Percentiles rank a stretch among this genome's conserved stretches.
These are phyloP conservation scores for Taenioides sp. DNA, from an alignment of 2,797 vertebrate genomes.

Conservation along the genomic window DNA sequence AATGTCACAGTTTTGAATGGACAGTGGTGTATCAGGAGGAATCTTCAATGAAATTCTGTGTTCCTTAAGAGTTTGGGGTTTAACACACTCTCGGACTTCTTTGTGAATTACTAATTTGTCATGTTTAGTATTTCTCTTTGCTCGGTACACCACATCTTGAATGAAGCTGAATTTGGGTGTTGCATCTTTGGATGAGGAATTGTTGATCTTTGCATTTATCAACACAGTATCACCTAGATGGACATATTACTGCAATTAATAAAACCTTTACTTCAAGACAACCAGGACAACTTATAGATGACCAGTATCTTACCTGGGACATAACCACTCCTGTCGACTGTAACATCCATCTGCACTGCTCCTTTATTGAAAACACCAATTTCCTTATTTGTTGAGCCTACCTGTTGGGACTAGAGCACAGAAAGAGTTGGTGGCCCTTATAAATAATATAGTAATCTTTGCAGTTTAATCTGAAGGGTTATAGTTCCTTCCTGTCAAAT, in stretches of 20 bases:
- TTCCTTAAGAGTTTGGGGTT: slow-evolving; percentile 77
- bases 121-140: slow-evolving; percentile 78
- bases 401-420: slow-evolving; percentile 81
- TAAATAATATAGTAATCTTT: not conserved
- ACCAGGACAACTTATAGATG: not conserved
- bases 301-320: slow-evolving; percentile 78
- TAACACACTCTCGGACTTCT: slow-evolving; percentile 74
- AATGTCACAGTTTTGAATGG: slow-evolving; percentile 87
- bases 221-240: slow-evolving; percentile 85
- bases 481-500: not conserved
- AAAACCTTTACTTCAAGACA: not conserved
- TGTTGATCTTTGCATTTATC: slow-evolving; percentile 87
- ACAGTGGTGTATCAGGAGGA: slow-evolving; percentile 71
- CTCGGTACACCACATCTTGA: slow-evolving; percentile 78
- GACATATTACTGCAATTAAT: not conserved
- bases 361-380: slow-evolving; percentile 91
- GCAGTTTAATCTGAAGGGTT: no score
- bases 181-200: slow-evolving; percentile 86
- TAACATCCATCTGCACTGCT: slow-evolving; percentile 87
- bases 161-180: slow-evolving; percentile 85
- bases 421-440: slow-evolving; percentile 17
- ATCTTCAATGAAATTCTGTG: slow-evolving; percentile 82
- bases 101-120: slow-evolving; percentile 75
- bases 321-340: slow-evolving; percentile 84
- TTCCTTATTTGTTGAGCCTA: slow-evolving; percentile 86